These are phyloP conservation scores for Nylanderia fulva DNA, from an alignment of 1,140 invertebrate genomes.

Conservation along the genomic window DNA sequence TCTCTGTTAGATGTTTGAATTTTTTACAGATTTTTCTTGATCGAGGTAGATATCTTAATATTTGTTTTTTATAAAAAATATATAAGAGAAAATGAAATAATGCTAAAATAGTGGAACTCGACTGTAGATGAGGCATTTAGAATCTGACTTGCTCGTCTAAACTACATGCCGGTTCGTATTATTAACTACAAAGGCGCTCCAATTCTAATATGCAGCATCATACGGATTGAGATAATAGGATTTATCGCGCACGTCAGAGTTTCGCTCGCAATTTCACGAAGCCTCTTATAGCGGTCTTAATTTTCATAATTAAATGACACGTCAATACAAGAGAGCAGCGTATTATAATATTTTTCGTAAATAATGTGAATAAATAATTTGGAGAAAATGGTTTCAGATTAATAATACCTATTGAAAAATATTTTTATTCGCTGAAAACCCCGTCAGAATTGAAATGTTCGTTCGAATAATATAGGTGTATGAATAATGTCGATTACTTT, in stretches of 20 bases:
- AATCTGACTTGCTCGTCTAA: too few species aligned
- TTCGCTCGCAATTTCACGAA: slow-evolving; percentile 1
- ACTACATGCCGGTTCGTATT: background rate
- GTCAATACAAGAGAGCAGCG: background rate
- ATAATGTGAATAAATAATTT: slow-evolving; percentile 32
- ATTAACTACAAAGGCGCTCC: background rate
- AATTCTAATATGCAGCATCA: background rate
- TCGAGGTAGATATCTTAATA: too few species aligned
- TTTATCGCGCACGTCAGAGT: background rate
- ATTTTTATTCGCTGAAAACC: background rate
- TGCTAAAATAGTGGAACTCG: too few species aligned
- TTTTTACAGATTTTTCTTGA: too few species aligned
- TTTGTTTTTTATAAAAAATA: too few species aligned
- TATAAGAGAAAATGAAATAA: too few species aligned
- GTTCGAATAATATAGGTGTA: too few species aligned
- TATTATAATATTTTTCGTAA: background rate
- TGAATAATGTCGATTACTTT: slow-evolving; percentile 7
- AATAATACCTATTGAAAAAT: background rate
- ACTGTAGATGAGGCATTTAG: too few species aligned
- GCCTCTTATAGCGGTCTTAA: slow-evolving; percentile 8
- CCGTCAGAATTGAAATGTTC: slow-evolving; percentile 2
- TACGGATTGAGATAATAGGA: slow-evolving; percentile 42
- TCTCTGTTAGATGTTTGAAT: too few species aligned
- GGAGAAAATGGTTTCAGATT: background rate
- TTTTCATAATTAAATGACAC: slow-evolving; percentile 51